Evolutionary conservation across 2,113 vertebrate species (phyloP).

Genomic region (Melanostigma gelatinosum): DNA sequence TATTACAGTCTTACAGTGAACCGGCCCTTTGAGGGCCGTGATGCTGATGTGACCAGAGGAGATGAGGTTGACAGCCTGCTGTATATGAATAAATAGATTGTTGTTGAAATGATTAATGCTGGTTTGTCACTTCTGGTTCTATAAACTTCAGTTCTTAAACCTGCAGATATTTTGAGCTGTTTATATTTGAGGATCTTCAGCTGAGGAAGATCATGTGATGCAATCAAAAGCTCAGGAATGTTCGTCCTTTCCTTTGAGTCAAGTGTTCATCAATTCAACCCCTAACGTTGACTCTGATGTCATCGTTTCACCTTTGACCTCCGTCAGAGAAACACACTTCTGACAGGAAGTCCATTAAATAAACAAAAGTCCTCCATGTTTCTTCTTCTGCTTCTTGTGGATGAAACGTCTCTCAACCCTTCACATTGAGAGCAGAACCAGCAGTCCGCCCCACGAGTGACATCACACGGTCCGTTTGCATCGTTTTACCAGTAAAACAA

Average conservation of each 20-base stretch:
- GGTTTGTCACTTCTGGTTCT: too few species aligned
- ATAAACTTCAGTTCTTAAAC: too few species aligned
- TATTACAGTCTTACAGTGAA: too few species aligned
- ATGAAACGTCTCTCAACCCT: background rate
- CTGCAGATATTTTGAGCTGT: too few species aligned
- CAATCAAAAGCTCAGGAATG: background rate
- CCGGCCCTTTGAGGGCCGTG: too few species aligned
- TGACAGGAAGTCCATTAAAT: background rate
- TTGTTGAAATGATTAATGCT: too few species aligned
- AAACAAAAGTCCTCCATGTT: background rate
- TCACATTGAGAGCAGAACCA: background rate
- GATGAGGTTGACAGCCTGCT: too few species aligned
- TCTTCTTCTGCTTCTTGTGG: too few species aligned
- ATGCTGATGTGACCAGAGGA: too few species aligned
- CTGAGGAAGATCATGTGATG: background rate
- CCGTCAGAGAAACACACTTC: background rate
- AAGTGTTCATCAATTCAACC: background rate
- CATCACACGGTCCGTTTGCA: constrained; percentile 14
- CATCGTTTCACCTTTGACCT: background rate
- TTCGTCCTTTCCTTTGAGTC: background rate
- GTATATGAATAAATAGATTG: too few species aligned
- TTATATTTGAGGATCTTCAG: background rate
- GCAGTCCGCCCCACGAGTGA: background rate
- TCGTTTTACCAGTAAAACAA: constrained; percentile 2
- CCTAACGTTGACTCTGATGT: background rate